phyloP scores from a whole-genome alignment of 2,888 invertebrate genomes.

The Quadroppia sp. region DNA sequence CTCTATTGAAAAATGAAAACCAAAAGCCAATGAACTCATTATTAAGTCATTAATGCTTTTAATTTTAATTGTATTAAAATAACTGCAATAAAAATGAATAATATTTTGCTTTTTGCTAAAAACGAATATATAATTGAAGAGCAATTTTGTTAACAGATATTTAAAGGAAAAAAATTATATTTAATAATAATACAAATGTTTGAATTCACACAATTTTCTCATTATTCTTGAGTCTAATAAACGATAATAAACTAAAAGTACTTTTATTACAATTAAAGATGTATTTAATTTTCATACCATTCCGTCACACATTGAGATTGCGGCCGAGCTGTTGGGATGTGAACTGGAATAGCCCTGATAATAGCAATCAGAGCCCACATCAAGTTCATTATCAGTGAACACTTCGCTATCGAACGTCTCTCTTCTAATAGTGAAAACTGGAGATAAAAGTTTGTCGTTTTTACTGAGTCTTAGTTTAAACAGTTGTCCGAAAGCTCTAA shows the following conservation, averaged over 20 bases:
- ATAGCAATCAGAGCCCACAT: slow-evolving; percentile 43
- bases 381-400: slow-evolving; percentile 23
- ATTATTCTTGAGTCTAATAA: no score
- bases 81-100: no score
- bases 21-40: slow-evolving; percentile 19
- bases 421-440: slow-evolving; percentile 33
- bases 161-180: background rate
- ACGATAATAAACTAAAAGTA: no score
- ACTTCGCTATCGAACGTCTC: slow-evolving; percentile 25
- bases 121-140: background rate
- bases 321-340: slow-evolving; percentile 45
- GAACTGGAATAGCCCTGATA: slow-evolving; percentile 45
- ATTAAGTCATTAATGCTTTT: background rate
- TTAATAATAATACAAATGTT: no score
- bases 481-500: slow-evolving; percentile 39
- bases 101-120: background rate
- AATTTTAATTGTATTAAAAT: no score
- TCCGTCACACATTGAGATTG: slow-evolving; percentile 46
- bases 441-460: slow-evolving; percentile 40
- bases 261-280: no score
- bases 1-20: slow-evolving; percentile 41
- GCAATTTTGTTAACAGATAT: background rate
- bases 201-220: no score
- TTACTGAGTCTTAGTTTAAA: slow-evolving; percentile 40
- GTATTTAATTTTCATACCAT: slow-evolving; percentile 43